Conservation (phyloP, 2,888 invertebrate genomes). For the Melanophora roralis region DNA sequence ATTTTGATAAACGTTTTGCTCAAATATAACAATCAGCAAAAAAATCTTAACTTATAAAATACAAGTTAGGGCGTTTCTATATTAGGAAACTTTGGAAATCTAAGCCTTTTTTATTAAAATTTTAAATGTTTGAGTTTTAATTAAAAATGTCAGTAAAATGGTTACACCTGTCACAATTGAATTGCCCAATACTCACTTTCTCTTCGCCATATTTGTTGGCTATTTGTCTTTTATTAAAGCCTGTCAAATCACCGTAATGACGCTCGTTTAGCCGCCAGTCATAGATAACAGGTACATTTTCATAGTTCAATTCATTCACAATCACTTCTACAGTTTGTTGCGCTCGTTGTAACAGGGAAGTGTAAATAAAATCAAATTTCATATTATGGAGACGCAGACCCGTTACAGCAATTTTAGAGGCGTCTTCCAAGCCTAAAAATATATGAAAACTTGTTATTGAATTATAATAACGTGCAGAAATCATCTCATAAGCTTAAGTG, state of each 20-base stretch:
- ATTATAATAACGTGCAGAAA: too few species aligned
- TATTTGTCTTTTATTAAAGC: constrained; percentile 90
- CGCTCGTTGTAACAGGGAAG: constrained; percentile 88
- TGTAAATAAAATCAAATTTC: constrained; percentile 88
- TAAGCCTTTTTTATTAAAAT: too few species aligned
- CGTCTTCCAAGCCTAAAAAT: constrained; percentile 72
- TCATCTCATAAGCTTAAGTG: too few species aligned
- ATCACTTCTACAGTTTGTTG: constrained; percentile 85
- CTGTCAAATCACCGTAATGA: constrained; percentile 91
- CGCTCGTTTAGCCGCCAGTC: constrained; percentile 93
- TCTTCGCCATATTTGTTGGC: constrained; percentile 91
- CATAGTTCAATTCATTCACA: constrained; percentile 82
- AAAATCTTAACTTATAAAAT: too few species aligned
- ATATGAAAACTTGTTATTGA: too few species aligned
- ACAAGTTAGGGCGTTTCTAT: too few species aligned
- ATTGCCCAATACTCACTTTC: constrained; percentile 79
- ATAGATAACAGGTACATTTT: constrained; percentile 82
- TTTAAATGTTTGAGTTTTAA: too few species aligned
- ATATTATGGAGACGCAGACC: constrained; percentile 84
- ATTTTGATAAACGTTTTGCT: too few species aligned
- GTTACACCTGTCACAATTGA: too few species aligned
- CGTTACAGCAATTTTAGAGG: constrained; percentile 79
- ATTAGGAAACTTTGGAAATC: too few species aligned
- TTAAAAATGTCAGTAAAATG: too few species aligned
- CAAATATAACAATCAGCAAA: too few species aligned